Conservation (phyloP, 2,888 invertebrate genomes). For the Neoscelio sp. region DNA sequence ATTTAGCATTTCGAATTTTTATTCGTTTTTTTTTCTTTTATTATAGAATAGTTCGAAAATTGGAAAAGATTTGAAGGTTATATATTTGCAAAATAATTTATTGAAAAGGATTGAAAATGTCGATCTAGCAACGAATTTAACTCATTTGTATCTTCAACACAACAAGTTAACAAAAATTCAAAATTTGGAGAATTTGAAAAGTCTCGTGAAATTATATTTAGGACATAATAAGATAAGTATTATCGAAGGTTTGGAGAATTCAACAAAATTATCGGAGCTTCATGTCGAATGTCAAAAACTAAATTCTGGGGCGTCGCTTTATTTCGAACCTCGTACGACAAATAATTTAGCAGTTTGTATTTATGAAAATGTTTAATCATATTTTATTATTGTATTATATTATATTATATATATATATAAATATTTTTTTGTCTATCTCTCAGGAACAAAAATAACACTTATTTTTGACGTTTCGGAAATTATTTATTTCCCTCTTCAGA, state of each 20-base stretch:
- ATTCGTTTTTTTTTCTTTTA: neutral
- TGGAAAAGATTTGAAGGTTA: constrained; percentile 85
- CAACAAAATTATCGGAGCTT: constrained; percentile 86
- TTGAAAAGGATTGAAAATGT: constrained; percentile 90
- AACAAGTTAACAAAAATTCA: constrained; percentile 90
- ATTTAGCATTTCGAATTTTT: neutral
- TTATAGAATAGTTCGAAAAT: constrained; percentile 80
- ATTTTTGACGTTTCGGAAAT: no score
- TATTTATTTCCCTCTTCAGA: no score
- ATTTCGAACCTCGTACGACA: constrained; percentile 88
- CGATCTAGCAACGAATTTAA: constrained; percentile 86
- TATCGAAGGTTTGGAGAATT: constrained; percentile 87
- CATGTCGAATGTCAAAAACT: constrained; percentile 88
- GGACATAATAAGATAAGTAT: constrained; percentile 88
- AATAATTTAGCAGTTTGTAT: constrained; percentile 85
- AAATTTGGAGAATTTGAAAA: constrained; percentile 86
- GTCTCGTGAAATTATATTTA: constrained; percentile 91
- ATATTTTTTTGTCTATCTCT: no score
- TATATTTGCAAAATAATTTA: constrained; percentile 92
- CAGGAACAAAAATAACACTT: no score
- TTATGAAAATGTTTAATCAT: neutral
- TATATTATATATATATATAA: no score
- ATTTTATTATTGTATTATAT: no score
- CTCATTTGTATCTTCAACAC: constrained; percentile 90
- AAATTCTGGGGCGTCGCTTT: constrained; percentile 85